Evolutionary conservation across 2,888 invertebrate species (phyloP), one percentile per base, ranked within the genome.

Genomic region (Pterobdella sp.): DNA sequence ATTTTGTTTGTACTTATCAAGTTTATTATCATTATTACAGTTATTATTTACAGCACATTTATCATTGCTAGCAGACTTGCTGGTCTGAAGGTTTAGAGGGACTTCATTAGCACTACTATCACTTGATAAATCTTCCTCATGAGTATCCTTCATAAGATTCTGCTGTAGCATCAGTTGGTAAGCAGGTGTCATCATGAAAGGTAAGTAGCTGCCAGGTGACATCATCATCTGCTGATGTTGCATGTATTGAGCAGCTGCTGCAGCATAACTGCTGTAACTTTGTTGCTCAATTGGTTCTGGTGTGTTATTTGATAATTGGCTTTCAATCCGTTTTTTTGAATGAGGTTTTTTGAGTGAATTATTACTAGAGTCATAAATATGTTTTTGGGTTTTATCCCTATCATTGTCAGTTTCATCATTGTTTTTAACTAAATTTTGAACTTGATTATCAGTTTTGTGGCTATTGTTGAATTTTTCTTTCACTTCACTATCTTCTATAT

Each of bases 81-180:
- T 32, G 7, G 65, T 65, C 35, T 65, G 65, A 2, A 65, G 35
- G 35, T 65, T 65, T 3, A 65, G n/a, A 29, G 65, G 65, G 7
- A 34, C 14, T 3, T 35, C 65, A 4, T 10, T 10, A 22, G 22
- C 31, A 35, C 31, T 31, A 4, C 35, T 34, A 4, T 65, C 35
- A 65, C 35, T 65, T 22, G n/a, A 35, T 4, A 32, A 2, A 65
- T 65, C 65, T 2, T 65, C 14, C 4, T n/a, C n/a, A n/a, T 65
- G 3, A 31, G 4, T 22, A 29, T 65, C 34, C 14, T 22, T 18
- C 7, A 2, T 22, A 65, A 22, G 32, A n/a, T 29, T 65, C 32
- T 65, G 65, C 32, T 65, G 65, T 22, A 65, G 4, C 32, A 65
- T 65, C 65, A 65, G 32, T 32, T 65, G 65, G 32, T 65, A 65